Conservation (phyloP, 2,113 vertebrate genomes). For the Otis tarda region DNA sequence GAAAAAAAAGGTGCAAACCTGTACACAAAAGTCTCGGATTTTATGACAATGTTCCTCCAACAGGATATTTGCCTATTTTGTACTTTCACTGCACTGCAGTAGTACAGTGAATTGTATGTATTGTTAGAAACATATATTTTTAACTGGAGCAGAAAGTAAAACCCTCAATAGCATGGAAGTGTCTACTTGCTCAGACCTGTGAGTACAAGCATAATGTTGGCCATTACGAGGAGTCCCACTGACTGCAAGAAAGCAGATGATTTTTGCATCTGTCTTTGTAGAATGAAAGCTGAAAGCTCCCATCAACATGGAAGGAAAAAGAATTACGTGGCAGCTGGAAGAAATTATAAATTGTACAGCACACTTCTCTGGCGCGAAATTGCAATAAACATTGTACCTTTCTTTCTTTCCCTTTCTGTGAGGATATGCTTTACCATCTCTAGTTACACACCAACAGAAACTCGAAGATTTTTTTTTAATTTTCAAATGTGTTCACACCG, state of each 20-base stretch:
- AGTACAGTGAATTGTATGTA: background rate
- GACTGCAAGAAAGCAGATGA: background rate
- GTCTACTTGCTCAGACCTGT: background rate
- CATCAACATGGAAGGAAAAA: background rate
- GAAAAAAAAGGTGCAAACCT: background rate
- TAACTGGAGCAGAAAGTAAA: background rate
- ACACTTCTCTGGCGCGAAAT: background rate
- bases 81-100: background rate
- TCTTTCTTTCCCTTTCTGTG: background rate
- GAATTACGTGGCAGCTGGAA: background rate
- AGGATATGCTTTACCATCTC: background rate
- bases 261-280: background rate
- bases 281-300: background rate
- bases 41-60: background rate
- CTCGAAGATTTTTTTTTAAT: background rate
- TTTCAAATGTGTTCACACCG: background rate
- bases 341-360: background rate
- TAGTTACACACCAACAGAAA: background rate
- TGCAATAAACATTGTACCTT: background rate
- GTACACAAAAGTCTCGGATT: background rate
- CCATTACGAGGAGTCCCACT: background rate
- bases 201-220: background rate
- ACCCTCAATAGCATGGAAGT: background rate
- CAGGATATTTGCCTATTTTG: background rate
- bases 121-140: background rate